These are phyloP conservation scores for Flexamia atlantica DNA, from an alignment of 2,888 invertebrate species.

Conservation along the genomic window DNA sequence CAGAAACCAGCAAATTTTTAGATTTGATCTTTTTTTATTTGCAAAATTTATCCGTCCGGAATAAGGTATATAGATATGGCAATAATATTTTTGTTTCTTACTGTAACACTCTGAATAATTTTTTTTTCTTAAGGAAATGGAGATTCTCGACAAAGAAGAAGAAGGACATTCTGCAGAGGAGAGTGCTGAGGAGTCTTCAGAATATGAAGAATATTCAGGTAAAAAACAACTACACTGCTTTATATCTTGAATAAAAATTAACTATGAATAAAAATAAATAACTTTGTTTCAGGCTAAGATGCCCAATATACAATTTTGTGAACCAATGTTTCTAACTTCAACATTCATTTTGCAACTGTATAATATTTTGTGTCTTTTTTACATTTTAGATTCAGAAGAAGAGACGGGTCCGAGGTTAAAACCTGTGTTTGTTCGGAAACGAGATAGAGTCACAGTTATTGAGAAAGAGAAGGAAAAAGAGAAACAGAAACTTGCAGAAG, in stretches of 20 bases:
- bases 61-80: too few relatives aligned
- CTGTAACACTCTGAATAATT: background rate
- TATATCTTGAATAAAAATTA: too few relatives aligned
- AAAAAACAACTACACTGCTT: too few relatives aligned
- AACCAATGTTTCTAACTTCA: too few relatives aligned
- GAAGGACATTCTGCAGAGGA: conserved; percentile 77
- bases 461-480: conserved; percentile 94
- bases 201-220: conserved; percentile 89
- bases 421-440: conserved; percentile 95
- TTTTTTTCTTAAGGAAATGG: conserved; percentile 74
- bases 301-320: too few relatives aligned
- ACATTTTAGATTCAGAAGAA: conserved; percentile 86
- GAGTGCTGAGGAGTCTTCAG: conserved; percentile 78
- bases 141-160: conserved; percentile 86
- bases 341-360: too few relatives aligned
- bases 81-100: background rate
- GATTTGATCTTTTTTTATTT: too few relatives aligned
- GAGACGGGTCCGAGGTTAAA: conserved; percentile 95
- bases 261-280: too few relatives aligned
- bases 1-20: too few relatives aligned
- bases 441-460: conserved; percentile 95
- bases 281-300: too few relatives aligned
- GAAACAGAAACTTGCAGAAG: conserved; percentile 90
- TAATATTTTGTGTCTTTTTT: too few relatives aligned
- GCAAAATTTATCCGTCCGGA: too few relatives aligned